Evolutionary conservation across 2,888 invertebrate species (phyloP).

Genomic region (Neoscelio sp.): DNA sequence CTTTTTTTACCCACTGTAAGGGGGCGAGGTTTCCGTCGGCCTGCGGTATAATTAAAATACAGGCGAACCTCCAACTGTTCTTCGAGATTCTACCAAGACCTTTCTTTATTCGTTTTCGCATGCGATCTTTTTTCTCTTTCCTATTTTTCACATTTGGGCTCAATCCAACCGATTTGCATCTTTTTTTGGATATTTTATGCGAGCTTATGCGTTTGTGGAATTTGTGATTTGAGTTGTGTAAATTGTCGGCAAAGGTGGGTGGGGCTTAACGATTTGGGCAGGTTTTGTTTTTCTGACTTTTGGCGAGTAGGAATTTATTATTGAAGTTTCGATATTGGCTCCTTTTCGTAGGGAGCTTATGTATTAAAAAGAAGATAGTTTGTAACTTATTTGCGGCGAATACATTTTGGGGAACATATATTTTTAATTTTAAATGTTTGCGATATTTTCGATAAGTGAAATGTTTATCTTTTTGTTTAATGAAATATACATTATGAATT

Average conservation of each 20-base stretch:
- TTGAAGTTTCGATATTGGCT: slow-evolving; percentile 24
- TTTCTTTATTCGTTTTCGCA: slow-evolving; percentile 64
- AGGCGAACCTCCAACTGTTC: slow-evolving; percentile 80
- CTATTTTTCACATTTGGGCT: slow-evolving; percentile 54
- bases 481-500: too few relatives aligned
- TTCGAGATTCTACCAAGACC: slow-evolving; percentile 73
- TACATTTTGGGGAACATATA: too few relatives aligned
- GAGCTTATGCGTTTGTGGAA: slow-evolving; percentile 46
- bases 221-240: slow-evolving; percentile 43
- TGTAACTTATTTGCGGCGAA: slow-evolving; percentile 21
- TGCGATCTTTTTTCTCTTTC: slow-evolving; percentile 45
- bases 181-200: slow-evolving; percentile 42
- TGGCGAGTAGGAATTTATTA: slow-evolving; percentile 33
- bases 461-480: too few relatives aligned
- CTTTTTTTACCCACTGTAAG: slow-evolving; percentile 28
- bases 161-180: slow-evolving; percentile 57
- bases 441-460: too few relatives aligned
- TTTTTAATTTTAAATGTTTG: slow-evolving; percentile 4
- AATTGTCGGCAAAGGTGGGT: slow-evolving; percentile 42
- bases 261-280: slow-evolving; percentile 34
- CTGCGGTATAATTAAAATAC: slow-evolving; percentile 80
- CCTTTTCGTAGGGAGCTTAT: slow-evolving; percentile 22
- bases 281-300: slow-evolving; percentile 31
- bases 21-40: slow-evolving; percentile 68
- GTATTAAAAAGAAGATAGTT: slow-evolving; percentile 20